Percentiles rank a stretch among this genome's conserved stretches.
These are phyloP conservation scores for Acromyrmex echinatior DNA, from an alignment of 1,140 invertebrate species.

Conservation along the genomic window DNA sequence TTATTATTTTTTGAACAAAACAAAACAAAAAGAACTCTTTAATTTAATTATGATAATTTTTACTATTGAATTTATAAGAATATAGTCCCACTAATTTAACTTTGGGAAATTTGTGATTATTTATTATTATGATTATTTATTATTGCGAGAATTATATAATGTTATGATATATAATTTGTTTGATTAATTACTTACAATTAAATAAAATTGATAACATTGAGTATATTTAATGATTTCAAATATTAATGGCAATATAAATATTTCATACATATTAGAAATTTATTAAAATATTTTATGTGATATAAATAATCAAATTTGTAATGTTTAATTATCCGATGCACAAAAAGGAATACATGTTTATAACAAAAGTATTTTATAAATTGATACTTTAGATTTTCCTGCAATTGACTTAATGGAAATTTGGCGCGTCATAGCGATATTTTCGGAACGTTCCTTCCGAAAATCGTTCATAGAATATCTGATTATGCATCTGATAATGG, in stretches of 20 bases:
- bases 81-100: background rate
- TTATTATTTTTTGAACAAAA: background rate
- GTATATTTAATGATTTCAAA: background rate
- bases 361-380: slow-evolving; percentile 13
- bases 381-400: too few species aligned
- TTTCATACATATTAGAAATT: too few species aligned
- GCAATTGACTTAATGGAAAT: background rate
- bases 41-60: slow-evolving; percentile 5
- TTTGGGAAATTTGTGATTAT: background rate
- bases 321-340: background rate
- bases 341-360: background rate
- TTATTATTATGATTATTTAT: background rate
- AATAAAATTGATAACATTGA: background rate
- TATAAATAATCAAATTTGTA: background rate
- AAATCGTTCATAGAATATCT: slow-evolving; percentile 21
- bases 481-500: slow-evolving; percentile 29
- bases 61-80: background rate
- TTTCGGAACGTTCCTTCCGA: slow-evolving; percentile 1
- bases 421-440: background rate
- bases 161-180: background rate
- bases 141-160: slow-evolving; percentile 1
- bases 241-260: background rate
- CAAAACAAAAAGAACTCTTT: too few species aligned
- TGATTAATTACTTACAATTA: slow-evolving; percentile 6
- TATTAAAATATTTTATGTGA: background rate